Evolutionary conservation across 2,888 invertebrate genomes (phyloP), one percentile per base, ranked within the genome.

Genomic region (Hofmannophila pseudospretella): DNA sequence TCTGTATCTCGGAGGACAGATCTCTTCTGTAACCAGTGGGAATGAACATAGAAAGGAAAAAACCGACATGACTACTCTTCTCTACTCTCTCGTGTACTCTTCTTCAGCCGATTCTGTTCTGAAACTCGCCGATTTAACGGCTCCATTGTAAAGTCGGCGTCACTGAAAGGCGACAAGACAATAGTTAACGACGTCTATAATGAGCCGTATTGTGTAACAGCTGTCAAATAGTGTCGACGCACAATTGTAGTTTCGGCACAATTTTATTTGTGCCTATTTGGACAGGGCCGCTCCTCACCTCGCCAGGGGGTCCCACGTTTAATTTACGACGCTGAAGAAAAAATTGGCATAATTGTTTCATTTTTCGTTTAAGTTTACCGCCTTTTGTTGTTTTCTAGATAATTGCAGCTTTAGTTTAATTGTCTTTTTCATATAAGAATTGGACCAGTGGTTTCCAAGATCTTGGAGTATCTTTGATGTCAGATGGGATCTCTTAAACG

Each of bases 101-200:
- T n/a, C n/a, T n/a, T n/a, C n/a, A n/a, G n/a, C n/a, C n/a, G n/a
- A n/a, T n/a, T n/a, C n/a, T n/a, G n/a, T n/a, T n/a, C n/a, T n/a
- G n/a, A n/a, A n/a, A n/a, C n/a, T n/a, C n/a, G 16, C 5, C 16
- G 3, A 16, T 16, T 16, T 16, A 3, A 5, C 54, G 51, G 71
- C 77, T 59, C 44, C 27, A 47, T 53, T 41, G 36, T 37, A 41
- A 44, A 51, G 70, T 63, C 81, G 82, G 80, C 63, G 49, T 59
- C 64, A 60, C 60, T 71, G 67, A 77, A 79, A 70, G 67, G 64
- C 63, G 69, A 71, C 69, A 72, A 76, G 74, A 81, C 84, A 79
- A 80, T 77, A 66, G 66, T 60, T 75, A 77, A 79, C 66, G 74
- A 73, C 67, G 55, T 60, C 54, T 58, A 68, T 79, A 80, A 81